Percentiles rank a stretch among this genome's conserved stretches.
phyloP scores from a whole-genome alignment of 2,797 vertebrate species.

The Xiphophorus birchmanni region DNA sequence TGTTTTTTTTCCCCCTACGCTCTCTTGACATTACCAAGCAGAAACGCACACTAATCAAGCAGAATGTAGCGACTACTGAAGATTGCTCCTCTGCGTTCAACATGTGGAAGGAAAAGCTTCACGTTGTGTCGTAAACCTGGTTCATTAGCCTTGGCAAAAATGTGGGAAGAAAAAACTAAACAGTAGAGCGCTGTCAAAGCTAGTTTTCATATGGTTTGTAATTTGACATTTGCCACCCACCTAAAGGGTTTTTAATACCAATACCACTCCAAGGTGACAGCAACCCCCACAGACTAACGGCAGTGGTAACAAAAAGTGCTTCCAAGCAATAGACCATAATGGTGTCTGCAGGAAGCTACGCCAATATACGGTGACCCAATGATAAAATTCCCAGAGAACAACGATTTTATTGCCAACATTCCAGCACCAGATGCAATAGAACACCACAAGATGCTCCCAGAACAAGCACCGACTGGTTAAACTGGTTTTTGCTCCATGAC shows the following conservation, averaged over 20 bases:
- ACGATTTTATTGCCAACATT: not conserved
- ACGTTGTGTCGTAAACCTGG: not conserved
- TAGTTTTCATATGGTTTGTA: not conserved
- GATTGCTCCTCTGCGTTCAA: not conserved
- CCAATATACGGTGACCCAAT: not conserved
- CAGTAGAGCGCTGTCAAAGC: not conserved
- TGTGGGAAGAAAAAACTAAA: not conserved
- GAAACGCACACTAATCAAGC: not conserved
- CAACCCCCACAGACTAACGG: not conserved
- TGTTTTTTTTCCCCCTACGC: no score
- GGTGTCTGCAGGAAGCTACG: not conserved
- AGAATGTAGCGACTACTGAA: not conserved
- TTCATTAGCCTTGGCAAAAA: not conserved
- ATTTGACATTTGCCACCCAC: not conserved
- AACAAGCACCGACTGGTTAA: not conserved
- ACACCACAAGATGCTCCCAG: not conserved
- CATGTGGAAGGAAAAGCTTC: no score
- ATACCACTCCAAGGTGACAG: not conserved
- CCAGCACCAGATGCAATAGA: not conserved
- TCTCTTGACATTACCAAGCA: not conserved
- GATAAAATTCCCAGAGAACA: not conserved
- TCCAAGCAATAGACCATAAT: not conserved
- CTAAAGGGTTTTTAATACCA: not conserved
- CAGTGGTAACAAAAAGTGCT: not conserved
- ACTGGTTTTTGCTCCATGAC: not conserved